Base-by-base conservation (phyloP, 2,888 invertebrate genomes). In the Diaprepes abbreviatus region DNA sequence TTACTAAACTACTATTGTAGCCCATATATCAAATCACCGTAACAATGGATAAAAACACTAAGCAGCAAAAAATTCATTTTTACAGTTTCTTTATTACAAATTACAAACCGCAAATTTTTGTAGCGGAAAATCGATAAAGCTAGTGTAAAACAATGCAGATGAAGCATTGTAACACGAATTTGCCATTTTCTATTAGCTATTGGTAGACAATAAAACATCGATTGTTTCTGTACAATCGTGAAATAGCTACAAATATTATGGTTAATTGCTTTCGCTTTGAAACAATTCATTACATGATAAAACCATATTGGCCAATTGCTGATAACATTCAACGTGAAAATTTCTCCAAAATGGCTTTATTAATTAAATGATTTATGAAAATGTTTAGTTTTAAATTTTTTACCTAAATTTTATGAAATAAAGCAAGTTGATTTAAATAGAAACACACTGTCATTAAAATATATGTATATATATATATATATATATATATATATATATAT, bases 101-200 rank as follows among this genome's bases (percentile, higher is more conserved):
- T 17, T 9, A 9, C n/a, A n/a, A 21, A 28, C 48, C 1, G 14
- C 28, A 14, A 48, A 40, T n/a, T 31, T 52, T 52, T 52, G 52
- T 33, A 19, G 14, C 38, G 38, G 62, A 50, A 50, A 62, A 62
- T 52, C 24, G 5, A 36, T 52, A 48, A 50, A 62, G 21, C 36
- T 19, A n/a, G 17, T 38, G 6, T 50, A 21, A 38, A 48, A 62
- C 52, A 62, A 62, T 62, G 60, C 35, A 55, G 36, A 55, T 36
- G 38, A 14, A 21, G 10, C 19, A 55, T 50, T 17, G 38, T 52
- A 52, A 62, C 38, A 50, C 52, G 19, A 62, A 38, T 38, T 52
- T 45, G 38, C 38, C 33, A 36, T 50, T 62, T 62, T 48, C 36
- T 28, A 38, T 62, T 50, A 52, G 10, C 59, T 31, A 59, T 10